A percentile compares a stretch with the other conserved stretches of the same genome.
Conservation (phyloP, 2,888 invertebrate genomes). For the Trileptium ribeirensis region DNA sequence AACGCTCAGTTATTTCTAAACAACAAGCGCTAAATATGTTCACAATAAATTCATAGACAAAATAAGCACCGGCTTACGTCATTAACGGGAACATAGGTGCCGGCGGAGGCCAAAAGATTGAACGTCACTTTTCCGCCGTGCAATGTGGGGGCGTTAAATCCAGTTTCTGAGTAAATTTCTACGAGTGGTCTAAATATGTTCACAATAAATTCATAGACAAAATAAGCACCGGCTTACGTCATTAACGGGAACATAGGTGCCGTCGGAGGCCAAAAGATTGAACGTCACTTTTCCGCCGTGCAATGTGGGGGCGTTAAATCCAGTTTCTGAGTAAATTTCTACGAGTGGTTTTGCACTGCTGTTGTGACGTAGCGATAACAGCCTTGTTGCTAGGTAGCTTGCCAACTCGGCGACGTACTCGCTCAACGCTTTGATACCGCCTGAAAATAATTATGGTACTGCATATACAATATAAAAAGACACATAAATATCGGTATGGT, state of each 20-base stretch:
- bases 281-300: background rate
- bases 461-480: too few relatives aligned
- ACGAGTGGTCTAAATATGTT: too few relatives aligned
- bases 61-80: too few relatives aligned
- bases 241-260: background rate
- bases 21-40: too few relatives aligned
- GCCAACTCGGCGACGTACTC: background rate
- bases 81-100: background rate
- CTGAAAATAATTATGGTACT: background rate
- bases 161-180: background rate
- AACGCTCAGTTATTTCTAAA: too few relatives aligned
- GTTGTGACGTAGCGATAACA: background rate
- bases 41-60: too few relatives aligned
- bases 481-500: too few relatives aligned
- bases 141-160: background rate
- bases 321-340: background rate
- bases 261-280: background rate
- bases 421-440: background rate
- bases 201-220: too few relatives aligned
- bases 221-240: too few relatives aligned
- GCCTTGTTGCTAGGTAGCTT: background rate
- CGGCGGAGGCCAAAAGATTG: background rate
- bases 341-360: background rate
- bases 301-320: background rate
- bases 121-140: background rate